These are phyloP conservation scores for Eulacestoma nigropectus DNA, from an alignment of 2,113 vertebrate genomes.

Conservation along the genomic window DNA sequence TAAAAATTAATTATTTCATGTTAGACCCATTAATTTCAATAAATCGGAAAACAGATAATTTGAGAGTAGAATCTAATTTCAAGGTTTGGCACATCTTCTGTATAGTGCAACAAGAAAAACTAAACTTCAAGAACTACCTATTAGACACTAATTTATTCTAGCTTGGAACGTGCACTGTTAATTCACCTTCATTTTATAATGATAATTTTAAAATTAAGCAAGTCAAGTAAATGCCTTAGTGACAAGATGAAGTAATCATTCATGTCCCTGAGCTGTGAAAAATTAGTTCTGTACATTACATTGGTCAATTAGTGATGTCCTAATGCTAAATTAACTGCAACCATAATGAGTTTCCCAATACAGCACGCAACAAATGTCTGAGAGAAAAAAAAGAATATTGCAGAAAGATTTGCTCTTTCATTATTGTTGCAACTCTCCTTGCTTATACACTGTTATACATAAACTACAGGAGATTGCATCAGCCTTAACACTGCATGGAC, in stretches of 20 bases:
- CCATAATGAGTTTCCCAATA: constrained; percentile 55
- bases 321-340: constrained; percentile 45
- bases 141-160: constrained; percentile 42
- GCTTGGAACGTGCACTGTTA: background rate
- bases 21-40: background rate
- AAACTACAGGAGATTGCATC: background rate
- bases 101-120: background rate
- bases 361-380: background rate
- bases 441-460: background rate
- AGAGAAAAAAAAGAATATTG: constrained; percentile 3
- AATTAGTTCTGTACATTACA: constrained; percentile 50
- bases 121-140: background rate
- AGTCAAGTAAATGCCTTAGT: constrained; percentile 59
- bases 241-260: constrained; percentile 62
- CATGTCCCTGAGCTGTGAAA: constrained; percentile 42
- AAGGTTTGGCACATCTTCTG: background rate
- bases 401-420: background rate
- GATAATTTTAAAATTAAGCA: constrained; percentile 67
- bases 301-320: constrained; percentile 60
- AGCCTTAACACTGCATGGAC: background rate
- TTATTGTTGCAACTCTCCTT: background rate
- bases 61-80: background rate
- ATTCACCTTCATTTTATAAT: constrained; percentile 59
- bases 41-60: background rate
- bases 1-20: background rate